These are phyloP conservation scores for Microchrysa polita DNA, from an alignment of 2,888 invertebrate species.

Conservation along the genomic window DNA sequence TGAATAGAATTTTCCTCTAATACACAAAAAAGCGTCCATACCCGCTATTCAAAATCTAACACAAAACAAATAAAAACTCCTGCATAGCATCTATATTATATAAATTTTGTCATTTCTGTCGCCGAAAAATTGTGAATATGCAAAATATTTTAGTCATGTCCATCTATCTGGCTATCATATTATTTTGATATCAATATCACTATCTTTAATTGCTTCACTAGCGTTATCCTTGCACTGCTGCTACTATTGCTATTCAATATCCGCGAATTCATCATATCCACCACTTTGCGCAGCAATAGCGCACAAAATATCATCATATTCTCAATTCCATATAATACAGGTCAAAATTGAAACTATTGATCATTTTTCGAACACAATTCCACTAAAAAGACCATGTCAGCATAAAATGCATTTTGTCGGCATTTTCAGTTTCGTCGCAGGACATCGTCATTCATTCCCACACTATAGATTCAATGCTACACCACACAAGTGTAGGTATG, in stretches of 20 bases:
- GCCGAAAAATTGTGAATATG: no score
- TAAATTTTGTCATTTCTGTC: no score
- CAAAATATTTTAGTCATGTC: no score
- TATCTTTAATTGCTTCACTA: neutral
- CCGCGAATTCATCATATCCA: neutral
- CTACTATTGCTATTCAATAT: no score
- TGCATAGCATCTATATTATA: no score
- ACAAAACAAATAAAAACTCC: no score
- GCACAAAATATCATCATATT: neutral
- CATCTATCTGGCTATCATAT: neutral
- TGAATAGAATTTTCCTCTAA: no score
- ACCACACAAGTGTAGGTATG: neutral
- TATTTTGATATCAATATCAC: slow-evolving; percentile 1
- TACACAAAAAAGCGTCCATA: no score
- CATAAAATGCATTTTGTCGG: slow-evolving; percentile 30
- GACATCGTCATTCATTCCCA: no score
- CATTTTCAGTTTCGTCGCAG: neutral
- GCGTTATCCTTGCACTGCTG: no score
- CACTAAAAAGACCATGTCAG: slow-evolving; percentile 27
- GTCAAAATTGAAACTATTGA: slow-evolving; percentile 34
- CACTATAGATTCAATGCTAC: neutral
- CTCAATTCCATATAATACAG: slow-evolving; percentile 12
- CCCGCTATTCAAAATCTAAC: no score
- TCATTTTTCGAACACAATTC: slow-evolving; percentile 19
- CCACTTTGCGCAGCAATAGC: neutral